Percentiles rank a stretch among this genome's conserved stretches.
phyloP scores from a whole-genome alignment of 2,113 vertebrate species.

The Melanocharis versteri region DNA sequence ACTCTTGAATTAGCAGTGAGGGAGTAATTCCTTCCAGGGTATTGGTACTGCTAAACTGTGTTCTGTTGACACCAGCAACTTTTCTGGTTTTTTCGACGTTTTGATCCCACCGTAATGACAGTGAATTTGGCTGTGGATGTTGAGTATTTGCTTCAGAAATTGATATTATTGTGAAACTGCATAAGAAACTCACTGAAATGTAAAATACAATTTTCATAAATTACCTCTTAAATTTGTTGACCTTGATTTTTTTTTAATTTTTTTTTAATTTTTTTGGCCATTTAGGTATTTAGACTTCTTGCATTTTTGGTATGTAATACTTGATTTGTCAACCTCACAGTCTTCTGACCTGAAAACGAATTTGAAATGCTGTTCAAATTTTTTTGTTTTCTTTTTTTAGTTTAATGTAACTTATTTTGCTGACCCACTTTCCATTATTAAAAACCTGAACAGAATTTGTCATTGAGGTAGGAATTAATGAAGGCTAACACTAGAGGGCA shows the following conservation, averaged over 20 bases:
- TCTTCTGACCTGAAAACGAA: not conserved
- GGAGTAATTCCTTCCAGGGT: slow-evolving; percentile 10
- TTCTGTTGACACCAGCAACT: slow-evolving; percentile 9
- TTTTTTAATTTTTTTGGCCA: too few species aligned
- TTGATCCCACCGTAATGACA: not conserved
- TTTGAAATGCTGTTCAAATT: not conserved
- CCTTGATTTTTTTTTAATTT: not conserved
- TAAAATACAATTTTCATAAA: not conserved
- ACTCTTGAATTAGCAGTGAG: not conserved
- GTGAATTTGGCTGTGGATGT: not conserved
- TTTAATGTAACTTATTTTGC: not conserved
- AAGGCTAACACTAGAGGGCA: slow-evolving; percentile 61
- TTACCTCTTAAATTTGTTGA: not conserved
- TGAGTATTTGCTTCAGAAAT: not conserved
- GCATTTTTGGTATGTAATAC: not conserved
- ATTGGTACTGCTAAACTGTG: not conserved
- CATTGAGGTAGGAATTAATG: slow-evolving; percentile 23
- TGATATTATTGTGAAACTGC: not conserved
- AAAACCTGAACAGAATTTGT: slow-evolving; percentile 36
- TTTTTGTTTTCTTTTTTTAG: not conserved
- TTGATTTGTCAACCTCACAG: not conserved
- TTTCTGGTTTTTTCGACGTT: not conserved
- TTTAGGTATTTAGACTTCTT: not conserved
- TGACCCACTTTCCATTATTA: slow-evolving; percentile 44
- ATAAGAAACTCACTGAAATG: not conserved